phyloP scores from a whole-genome alignment of 2,888 invertebrate genomes.

The Aplocera efformata region DNA sequence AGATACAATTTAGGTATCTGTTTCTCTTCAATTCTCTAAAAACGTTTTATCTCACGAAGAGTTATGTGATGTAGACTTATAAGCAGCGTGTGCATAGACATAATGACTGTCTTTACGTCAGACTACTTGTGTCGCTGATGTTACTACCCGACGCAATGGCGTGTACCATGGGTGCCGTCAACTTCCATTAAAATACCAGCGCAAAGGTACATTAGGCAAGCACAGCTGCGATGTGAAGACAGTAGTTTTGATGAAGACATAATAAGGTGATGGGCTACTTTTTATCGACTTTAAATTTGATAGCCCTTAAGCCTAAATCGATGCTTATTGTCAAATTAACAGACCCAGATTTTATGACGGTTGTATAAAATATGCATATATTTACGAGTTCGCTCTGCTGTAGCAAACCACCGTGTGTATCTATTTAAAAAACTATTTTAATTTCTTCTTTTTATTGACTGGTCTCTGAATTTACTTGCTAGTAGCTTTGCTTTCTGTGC shows the following conservation, averaged over 20 bases:
- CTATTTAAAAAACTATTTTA: no score
- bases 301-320: slow-evolving; percentile 7
- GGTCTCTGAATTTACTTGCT: no score
- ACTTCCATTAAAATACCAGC: slow-evolving; percentile 61
- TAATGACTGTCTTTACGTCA: no score
- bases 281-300: slow-evolving; percentile 19
- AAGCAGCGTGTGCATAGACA: no score
- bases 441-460: no score
- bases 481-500: no score
- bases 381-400: neutral
- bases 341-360: neutral
- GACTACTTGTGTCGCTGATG: slow-evolving; percentile 7
- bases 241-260: slow-evolving; percentile 28
- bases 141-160: slow-evolving; percentile 39
- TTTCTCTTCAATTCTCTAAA: no score
- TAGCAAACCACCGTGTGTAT: no score
- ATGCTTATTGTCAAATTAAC: slow-evolving; percentile 4
- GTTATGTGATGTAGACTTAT: no score
- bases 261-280: slow-evolving; percentile 24
- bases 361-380: no score
- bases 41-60: no score
- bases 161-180: slow-evolving; percentile 49
- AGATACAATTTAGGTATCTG: no score
- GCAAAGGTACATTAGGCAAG: neutral
- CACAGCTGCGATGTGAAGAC: slow-evolving; percentile 15